Evolutionary conservation across 2,888 invertebrate genomes (phyloP).

Genomic region (Mycogona germanica): DNA sequence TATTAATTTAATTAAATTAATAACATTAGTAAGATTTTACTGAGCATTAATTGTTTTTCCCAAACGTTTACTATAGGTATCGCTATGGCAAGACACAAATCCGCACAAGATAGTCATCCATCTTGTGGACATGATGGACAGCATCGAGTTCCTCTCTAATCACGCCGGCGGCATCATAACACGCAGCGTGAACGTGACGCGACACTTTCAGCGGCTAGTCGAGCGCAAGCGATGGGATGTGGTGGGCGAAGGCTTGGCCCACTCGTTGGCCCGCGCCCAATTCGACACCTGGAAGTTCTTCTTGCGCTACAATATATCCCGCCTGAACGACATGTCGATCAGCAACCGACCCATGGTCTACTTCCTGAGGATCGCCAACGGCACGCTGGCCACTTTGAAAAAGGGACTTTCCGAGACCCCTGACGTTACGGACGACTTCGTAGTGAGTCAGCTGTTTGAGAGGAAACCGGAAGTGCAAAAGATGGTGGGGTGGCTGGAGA

Average conservation of each 20-base stretch:
- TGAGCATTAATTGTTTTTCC: no score
- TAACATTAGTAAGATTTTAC: no score
- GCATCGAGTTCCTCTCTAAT: constrained; percentile 1
- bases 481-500: no score
- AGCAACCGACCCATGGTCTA: not conserved
- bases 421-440: no score
- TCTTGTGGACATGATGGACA: constrained; percentile 12
- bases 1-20: no score
- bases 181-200: not conserved
- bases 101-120: constrained; percentile 3
- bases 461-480: no score
- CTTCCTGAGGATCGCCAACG: not conserved
- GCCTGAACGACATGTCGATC: not conserved
- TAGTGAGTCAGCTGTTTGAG: no score
- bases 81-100: constrained; percentile 1
- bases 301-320: not conserved
- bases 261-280: not conserved
- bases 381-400: not conserved
- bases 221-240: constrained; percentile 9
- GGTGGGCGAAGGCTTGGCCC: not conserved
- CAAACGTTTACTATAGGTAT: no score
- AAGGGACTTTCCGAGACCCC: no score
- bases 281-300: not conserved
- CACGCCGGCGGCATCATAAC: not conserved
- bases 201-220: constrained; percentile 4